These are phyloP conservation scores for Deilephila elpenor DNA, from an alignment of 2,888 invertebrate genomes.

Conservation along the genomic window DNA sequence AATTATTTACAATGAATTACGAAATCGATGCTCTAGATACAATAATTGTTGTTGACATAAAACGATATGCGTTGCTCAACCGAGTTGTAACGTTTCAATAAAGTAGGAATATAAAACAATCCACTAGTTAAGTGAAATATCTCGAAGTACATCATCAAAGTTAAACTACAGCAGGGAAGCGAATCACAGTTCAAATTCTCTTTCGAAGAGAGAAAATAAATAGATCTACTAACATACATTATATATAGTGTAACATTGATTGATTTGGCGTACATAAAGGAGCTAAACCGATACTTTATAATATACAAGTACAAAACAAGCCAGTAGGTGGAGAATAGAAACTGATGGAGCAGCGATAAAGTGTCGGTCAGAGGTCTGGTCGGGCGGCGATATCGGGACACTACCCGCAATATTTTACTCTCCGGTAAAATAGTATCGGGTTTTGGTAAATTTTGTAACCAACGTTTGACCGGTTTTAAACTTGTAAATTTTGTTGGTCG, in stretches of 20 bases:
- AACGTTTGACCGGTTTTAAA: constrained; percentile 25
- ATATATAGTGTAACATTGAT: no score
- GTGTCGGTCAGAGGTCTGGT: constrained; percentile 54
- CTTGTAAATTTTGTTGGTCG: constrained; percentile 15
- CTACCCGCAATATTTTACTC: constrained; percentile 52
- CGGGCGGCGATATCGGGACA: constrained; percentile 48
- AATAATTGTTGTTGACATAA: neutral
- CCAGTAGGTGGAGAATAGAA: constrained; percentile 45
- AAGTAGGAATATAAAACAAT: no score
- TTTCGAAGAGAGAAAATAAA: no score
- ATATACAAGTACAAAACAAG: neutral
- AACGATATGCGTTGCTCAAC: constrained; percentile 38
- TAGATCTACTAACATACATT: no score
- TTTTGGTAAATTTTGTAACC: constrained; percentile 28
- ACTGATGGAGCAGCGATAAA: constrained; percentile 57
- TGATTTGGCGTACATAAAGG: no score
- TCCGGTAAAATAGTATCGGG: constrained; percentile 42
- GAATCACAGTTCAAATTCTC: no score
- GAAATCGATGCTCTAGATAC: neutral
- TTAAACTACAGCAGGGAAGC: no score
- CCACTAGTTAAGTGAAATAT: no score
- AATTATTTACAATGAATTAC: neutral
- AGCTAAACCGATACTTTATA: neutral
- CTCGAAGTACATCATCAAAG: no score
- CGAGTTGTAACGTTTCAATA: no score